Evolutionary conservation across 2,888 invertebrate genomes (phyloP).

Genomic region (Coleophora flavipennella): DNA sequence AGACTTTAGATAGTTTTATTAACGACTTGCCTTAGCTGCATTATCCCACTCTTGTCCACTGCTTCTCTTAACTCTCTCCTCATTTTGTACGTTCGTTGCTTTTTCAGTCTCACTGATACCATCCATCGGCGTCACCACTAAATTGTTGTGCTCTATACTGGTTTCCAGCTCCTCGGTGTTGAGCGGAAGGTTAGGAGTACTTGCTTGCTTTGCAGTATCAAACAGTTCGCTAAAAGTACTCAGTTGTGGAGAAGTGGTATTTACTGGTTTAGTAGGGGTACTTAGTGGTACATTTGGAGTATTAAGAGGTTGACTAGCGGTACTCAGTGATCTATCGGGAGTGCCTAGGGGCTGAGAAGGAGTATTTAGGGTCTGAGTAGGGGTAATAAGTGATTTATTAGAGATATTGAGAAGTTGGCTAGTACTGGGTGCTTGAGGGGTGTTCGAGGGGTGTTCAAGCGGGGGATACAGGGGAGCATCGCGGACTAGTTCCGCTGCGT

Average conservation of each 20-base stretch:
- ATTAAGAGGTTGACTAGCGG: not conserved
- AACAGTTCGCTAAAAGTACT: not conserved
- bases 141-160: constrained; percentile 31
- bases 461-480: constrained; percentile 45
- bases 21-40: constrained; percentile 35
- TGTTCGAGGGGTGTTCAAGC: not conserved
- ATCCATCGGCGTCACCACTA: constrained; percentile 29
- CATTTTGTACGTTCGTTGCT: constrained; percentile 29
- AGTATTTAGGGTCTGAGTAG: too few species aligned
- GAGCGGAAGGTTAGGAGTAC: not conserved
- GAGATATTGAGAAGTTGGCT: not conserved
- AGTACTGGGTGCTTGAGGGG: not conserved
- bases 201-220: not conserved
- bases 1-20: too few species aligned
- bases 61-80: constrained; percentile 40
- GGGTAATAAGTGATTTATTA: not conserved
- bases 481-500: constrained; percentile 44
- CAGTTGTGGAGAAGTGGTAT: not conserved
- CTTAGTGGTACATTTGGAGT: too few species aligned
- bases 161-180: constrained; percentile 29
- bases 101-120: constrained; percentile 27
- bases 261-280: not conserved
- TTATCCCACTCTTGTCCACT: constrained; percentile 45
- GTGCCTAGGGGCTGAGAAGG: not conserved
- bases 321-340: not conserved